Base-by-base conservation (phyloP, 2,797 vertebrate genomes). In the Brachymystax lenok region DNA sequence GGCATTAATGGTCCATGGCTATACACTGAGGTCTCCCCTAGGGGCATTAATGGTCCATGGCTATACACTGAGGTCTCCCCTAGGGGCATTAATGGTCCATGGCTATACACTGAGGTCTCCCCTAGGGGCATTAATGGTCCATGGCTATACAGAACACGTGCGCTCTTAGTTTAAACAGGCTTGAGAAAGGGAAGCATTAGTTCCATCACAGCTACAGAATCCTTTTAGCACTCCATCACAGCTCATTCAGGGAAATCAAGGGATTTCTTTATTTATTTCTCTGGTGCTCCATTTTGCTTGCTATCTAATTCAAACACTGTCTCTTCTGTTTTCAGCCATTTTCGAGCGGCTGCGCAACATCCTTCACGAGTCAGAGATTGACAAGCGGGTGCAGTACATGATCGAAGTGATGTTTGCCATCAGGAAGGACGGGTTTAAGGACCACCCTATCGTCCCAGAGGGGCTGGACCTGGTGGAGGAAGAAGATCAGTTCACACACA, bases 351-450 rank as follows among this genome's bases (percentile, higher is more conserved):
- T 99, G 86, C 94, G 97, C 72, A 99, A 99, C 81, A 95, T 99
- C 85, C 96, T 99, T 7, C 97, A 99, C 0, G 98, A 99, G 85
- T 99, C 98, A 0, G 93, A 98, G 89, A 97, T 99, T 1, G 98
- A 99, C 86, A 98, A 99, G 89, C 96, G 98, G 33, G 97, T 99
- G 79, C 98, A 99, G 87, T 99, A 99, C 90, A 99, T 99, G 98
- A 99, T 99, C 51, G 98, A 99, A 90, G 98, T 99, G 74, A 98
- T 99, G 98, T 99, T 99, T 83, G 98, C 98, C 71, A 98, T 99
- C 76, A 92, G 98, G 71, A 99, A 99, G 79, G 98, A 99, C 79
- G 98, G 98, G 67, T 99, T 99, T 87, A 99, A 99, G 89, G 98
- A 99, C 86, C 97, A 99, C 54, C 98, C 98, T 0, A 85, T 98